These are phyloP conservation scores for Eurosta solidaginis DNA, from an alignment of 1,140 invertebrate genomes.

Conservation along the genomic window DNA sequence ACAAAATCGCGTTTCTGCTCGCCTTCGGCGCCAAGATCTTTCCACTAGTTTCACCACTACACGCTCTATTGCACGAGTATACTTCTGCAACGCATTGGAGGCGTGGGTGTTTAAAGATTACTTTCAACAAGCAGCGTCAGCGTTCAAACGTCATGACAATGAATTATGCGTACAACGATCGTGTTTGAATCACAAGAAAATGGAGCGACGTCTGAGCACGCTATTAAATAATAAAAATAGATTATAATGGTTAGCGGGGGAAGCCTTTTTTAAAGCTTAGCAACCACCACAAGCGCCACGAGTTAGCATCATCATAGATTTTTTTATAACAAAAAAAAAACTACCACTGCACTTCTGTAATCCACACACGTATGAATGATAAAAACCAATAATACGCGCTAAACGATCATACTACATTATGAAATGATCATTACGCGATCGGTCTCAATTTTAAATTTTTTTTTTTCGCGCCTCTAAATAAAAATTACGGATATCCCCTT, in stretches of 20 bases:
- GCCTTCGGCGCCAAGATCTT: too few relatives aligned
- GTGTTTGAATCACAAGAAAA: too few relatives aligned
- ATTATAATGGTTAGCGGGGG: not conserved
- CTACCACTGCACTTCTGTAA: too few relatives aligned
- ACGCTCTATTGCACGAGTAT: not conserved
- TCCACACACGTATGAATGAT: too few relatives aligned
- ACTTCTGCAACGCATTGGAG: not conserved
- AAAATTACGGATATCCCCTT: too few relatives aligned
- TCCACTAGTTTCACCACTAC: too few relatives aligned
- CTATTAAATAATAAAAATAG: too few relatives aligned
- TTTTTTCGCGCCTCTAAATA: too few relatives aligned
- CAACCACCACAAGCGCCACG: not conserved
- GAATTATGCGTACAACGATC: not conserved
- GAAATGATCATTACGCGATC: not conserved
- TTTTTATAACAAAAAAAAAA: not conserved
- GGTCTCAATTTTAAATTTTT: too few relatives aligned
- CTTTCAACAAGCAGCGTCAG: not conserved
- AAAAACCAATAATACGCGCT: not conserved
- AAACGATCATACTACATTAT: not conserved
- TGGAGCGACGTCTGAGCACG: not conserved
- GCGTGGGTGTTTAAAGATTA: not conserved
- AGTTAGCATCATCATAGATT: constrained; percentile 4
- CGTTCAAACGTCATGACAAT: not conserved
- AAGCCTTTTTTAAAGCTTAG: constrained; percentile 13
- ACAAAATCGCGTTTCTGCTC: too few relatives aligned